Evolutionary conservation across 2,888 invertebrate genomes (phyloP), one percentile per base, ranked within the genome.

Genomic region (Tetranychus piercei): DNA sequence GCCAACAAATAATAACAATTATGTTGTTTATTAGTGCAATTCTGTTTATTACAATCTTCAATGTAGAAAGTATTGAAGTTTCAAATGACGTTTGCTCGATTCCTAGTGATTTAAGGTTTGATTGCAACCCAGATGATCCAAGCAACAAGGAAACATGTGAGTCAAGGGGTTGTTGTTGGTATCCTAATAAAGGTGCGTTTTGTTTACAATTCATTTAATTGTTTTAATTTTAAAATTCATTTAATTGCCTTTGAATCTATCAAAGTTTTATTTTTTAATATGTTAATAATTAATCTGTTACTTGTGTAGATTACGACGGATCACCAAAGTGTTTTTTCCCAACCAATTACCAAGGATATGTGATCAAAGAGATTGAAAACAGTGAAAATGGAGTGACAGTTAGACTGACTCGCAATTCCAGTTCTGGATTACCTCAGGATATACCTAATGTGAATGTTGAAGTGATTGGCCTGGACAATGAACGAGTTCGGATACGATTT

Each of bases 401-500:
- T 22, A 43, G 67, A 18, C 15, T 73, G 9, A 23, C n/a, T 5
- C 5, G 73, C 8, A 43, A 18, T 6, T 9, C 2, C 6, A 8
- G 23, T 7, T 73, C 73, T 22, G 73, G 73, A 43, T 67, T 73
- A 20, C 67, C 69, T 15, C 20, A 73, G 65, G 73, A 73, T 69
- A 64, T 75, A 1, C n/a, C 45, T 0, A 70, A 34, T 15, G 71
- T 77, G 6, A 45, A n/a, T 2, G 70, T 78, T 11, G 66, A 75
- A n/a, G 72, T 78, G 18, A 76, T 44, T 8, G 75, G 75, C 23
- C 43, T 78, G n/a, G 76, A 74, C 2, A 71, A 76, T 20, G 71
- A 76, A n/a, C 76, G 77, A 20, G n/a, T 78, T 1, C 22, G 78
- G 44, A 71, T 78, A 8, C 76, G 74, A 71, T 74, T 78, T 75